These are phyloP conservation scores for Cyanoliseus patagonus DNA, from an alignment of 2,113 vertebrate species.

Conservation along the genomic window DNA sequence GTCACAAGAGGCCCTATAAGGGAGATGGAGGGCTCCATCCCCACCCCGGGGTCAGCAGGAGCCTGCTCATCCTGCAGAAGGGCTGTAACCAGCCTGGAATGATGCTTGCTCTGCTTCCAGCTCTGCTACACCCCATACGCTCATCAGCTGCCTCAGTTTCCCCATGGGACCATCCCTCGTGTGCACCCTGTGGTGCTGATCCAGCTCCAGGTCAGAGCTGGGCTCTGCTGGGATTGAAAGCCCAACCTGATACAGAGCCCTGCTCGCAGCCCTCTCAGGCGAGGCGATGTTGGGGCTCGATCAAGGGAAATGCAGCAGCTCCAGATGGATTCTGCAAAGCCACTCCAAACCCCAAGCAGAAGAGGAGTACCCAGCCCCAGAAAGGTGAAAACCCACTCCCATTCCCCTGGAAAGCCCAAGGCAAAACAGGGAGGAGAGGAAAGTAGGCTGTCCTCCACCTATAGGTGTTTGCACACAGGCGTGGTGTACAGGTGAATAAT, in stretches of 20 bases:
- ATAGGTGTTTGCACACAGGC: rapidly evolving
- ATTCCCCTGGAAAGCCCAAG: not conserved
- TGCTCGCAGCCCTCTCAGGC: rapidly evolving
- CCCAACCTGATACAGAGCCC: not conserved
- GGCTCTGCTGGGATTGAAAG: not conserved
- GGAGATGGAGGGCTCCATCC: not conserved
- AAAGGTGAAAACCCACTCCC: not conserved
- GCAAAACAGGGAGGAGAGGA: not conserved
- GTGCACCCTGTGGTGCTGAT: not conserved
- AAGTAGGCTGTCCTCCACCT: not conserved
- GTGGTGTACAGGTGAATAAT: not conserved
- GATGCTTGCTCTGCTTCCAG: not conserved
- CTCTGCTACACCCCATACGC: not conserved
- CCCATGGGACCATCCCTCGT: not conserved
- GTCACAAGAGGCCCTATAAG: not conserved
- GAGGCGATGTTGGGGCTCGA: not conserved
- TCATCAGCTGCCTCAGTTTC: not conserved
- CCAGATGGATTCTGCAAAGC: not conserved
- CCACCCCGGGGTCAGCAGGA: not conserved
- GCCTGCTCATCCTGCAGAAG: not conserved
- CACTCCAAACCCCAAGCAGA: not conserved
- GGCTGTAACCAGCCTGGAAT: not conserved
- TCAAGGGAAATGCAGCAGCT: not conserved
- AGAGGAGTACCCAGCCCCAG: rapidly evolving
- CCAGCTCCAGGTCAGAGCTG: not conserved